Percentiles rank a stretch among this genome's conserved stretches.
Evolutionary conservation across 92 coral and sea anemone species (phyloP).

Genomic region (Porites divaricata): DNA sequence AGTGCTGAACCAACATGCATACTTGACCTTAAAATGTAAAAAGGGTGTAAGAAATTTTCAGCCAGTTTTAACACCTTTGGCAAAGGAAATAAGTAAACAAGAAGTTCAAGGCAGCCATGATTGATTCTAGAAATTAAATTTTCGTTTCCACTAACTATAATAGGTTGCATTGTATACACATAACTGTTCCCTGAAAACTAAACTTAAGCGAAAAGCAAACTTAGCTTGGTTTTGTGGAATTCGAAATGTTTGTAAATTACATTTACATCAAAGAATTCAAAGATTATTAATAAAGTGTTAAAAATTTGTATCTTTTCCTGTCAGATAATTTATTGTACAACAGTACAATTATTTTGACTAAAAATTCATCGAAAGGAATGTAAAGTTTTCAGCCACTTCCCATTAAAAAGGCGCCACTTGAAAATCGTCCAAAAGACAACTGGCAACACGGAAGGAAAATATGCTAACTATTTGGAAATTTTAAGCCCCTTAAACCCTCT

Average conservation of each 20-base stretch:
- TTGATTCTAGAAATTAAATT: no score
- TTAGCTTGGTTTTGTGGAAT: no score
- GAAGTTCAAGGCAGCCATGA: no score
- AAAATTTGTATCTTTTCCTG: background rate
- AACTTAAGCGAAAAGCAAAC: no score
- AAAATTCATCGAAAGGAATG: slow-evolving; percentile 2
- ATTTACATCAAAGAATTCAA: background rate
- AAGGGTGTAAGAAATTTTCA: no score
- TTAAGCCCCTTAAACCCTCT: background rate
- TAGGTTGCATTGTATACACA: no score
- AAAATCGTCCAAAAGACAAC: slow-evolving; percentile 12
- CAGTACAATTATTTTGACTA: background rate
- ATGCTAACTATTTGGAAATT: slow-evolving; percentile 16
- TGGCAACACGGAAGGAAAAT: slow-evolving; percentile 37
- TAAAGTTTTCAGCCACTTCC: background rate
- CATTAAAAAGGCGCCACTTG: slow-evolving; percentile 30
- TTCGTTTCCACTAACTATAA: no score
- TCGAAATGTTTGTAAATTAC: background rate
- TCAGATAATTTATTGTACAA: slow-evolving; percentile 5
- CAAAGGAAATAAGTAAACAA: no score
- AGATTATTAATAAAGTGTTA: background rate
- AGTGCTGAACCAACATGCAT: no score
- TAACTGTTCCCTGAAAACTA: no score
- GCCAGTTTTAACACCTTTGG: no score
- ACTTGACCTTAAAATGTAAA: no score